Evolutionary conservation across 2,797 vertebrate genomes (phyloP).

Genomic region (Buceros bicornis): DNA sequence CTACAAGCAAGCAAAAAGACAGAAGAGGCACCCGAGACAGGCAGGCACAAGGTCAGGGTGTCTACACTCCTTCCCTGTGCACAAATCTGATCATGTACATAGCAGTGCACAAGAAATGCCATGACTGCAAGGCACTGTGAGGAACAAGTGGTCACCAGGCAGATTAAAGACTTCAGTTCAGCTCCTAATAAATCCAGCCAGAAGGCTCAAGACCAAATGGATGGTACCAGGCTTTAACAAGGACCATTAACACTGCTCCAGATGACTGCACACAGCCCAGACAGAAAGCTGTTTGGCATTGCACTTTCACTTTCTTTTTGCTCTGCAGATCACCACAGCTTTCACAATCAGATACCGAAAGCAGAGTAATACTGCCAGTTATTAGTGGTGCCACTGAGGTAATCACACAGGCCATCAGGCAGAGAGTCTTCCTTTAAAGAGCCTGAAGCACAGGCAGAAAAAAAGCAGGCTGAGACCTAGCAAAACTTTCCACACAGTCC

Average conservation of each 20-base stretch:
- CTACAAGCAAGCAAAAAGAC: not conserved
- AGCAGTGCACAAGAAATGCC: not conserved
- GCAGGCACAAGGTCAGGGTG: not conserved
- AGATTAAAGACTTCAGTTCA: not conserved
- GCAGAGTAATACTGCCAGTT: not conserved
- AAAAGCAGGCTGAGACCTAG: not conserved
- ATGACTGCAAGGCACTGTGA: not conserved
- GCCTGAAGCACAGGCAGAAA: not conserved
- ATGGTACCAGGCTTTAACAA: not conserved
- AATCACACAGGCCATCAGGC: not conserved
- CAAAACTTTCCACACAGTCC: not conserved
- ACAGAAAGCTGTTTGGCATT: not conserved
- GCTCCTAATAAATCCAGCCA: not conserved
- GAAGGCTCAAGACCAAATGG: not conserved
- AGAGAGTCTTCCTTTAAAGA: not conserved
- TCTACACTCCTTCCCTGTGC: not conserved
- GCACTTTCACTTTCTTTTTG: not conserved
- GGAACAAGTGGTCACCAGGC: not conserved
- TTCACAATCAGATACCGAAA: not conserved
- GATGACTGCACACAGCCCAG: not conserved
- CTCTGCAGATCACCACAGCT: not conserved
- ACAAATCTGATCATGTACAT: not conserved
- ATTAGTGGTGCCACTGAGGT: not conserved
- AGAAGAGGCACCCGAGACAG: not conserved
- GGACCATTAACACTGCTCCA: not conserved